Evolutionary conservation across 2,888 invertebrate genomes (phyloP), one percentile per base, ranked within the genome.

Genomic region (Romanomermis culicivorax): DNA sequence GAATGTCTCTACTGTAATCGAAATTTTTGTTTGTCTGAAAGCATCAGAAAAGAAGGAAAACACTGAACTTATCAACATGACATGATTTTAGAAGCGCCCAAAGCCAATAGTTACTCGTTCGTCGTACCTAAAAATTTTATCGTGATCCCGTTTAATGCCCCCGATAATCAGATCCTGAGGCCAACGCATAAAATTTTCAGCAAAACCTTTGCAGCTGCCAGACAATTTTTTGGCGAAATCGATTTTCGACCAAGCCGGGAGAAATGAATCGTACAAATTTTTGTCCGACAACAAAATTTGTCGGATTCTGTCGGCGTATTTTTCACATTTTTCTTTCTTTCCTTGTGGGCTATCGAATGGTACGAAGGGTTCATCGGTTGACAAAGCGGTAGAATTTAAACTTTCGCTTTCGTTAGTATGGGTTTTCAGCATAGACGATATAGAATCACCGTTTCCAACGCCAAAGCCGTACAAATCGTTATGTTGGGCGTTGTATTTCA

Each of bases 111-210:
- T n/a, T n/a, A n/a, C n/a, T n/a, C n/a, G n/a, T 47, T 17, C 47
- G n/a, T 17, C n/a, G 47, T 17, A 20, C n/a, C n/a, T 36, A 11
- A 17, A 36, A 36, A 36, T 36, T n/a, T 45, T 23, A 4, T 23
- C 17, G 17, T 23, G 17, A 23, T 91, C 89, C 65, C 84, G 81
- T 58, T 79, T 78, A 1, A 82, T 82, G 26, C 93, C 95, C 36
- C 95, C 95, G 56, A 95, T 85, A 56, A 97, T 83, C 60, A 95
- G 75, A 71, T 91, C 88, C 70, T 93, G 91, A 14, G 91, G 87
- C 95, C 95, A 97, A 71, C 91, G 89, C 91, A 95, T 93, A 72
- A 86, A 88, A 65, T 87, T 88, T 23, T 87, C 82, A 7, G 95
- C 93, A 73, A 93, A 91, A 49, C 97, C 95, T 73, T 85, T 84